phyloP scores from a whole-genome alignment of 2,797 vertebrate genomes.

The Sebastiscus albofasciatus region DNA sequence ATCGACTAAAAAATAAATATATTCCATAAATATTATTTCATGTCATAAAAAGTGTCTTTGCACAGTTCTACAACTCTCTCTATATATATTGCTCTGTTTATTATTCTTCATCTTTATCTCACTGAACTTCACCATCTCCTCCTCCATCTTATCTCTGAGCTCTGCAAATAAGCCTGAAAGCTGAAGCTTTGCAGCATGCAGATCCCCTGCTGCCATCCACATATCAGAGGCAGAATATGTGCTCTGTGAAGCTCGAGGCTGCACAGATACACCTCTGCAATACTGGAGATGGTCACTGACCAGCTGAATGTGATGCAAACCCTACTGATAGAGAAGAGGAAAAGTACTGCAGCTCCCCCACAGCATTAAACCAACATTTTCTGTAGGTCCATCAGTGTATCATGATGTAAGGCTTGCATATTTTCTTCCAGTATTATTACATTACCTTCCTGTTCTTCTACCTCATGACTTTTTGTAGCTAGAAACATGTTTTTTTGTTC shows the following conservation, averaged over 20 bases:
- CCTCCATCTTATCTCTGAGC: conserved; percentile 55
- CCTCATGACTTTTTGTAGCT: neutral
- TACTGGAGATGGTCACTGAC: conserved; percentile 12
- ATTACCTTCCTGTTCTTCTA: neutral
- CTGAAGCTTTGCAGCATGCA: conserved; percentile 53
- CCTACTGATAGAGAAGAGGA: neutral
- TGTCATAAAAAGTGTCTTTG: neutral
- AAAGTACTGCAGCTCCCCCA: neutral
- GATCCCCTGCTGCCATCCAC: conserved; percentile 63
- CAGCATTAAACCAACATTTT: neutral
- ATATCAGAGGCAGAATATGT: conserved; percentile 36
- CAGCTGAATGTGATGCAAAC: conserved; percentile 23
- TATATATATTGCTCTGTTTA: conserved; percentile 1
- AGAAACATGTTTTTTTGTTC: neutral
- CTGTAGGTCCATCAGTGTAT: neutral
- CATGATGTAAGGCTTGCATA: neutral
- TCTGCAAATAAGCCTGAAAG: conserved; percentile 61
- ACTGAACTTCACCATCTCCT: conserved; percentile 25
- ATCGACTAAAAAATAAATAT: neutral
- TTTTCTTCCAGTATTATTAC: neutral
- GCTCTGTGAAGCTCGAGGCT: conserved; percentile 40
- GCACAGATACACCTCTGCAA: conserved; percentile 35
- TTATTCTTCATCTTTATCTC: conserved; percentile 30
- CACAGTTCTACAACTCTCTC: neutral
- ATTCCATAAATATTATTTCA: neutral